Evolutionary conservation across 1,140 invertebrate genomes (phyloP).

Genomic region (Stegodyphus mimosarum): DNA sequence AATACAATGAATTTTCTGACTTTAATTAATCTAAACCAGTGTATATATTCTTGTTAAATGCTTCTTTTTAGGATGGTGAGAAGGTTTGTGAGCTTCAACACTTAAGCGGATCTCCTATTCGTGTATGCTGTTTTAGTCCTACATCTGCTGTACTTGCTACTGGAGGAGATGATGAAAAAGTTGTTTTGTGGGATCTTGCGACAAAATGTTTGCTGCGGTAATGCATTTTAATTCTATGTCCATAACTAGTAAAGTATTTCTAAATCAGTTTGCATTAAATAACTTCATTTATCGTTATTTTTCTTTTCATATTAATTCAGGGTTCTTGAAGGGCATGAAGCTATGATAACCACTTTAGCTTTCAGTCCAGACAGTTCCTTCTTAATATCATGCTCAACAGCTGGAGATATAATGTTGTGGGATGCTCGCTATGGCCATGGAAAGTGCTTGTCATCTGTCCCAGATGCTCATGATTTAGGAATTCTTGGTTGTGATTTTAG

Average conservation of each 20-base stretch:
- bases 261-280: neutral
- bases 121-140: constrained; percentile 77
- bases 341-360: constrained; percentile 71
- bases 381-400: constrained; percentile 76
- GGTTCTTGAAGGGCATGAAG: constrained; percentile 77
- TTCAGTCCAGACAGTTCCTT: constrained; percentile 78
- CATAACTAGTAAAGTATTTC: neutral
- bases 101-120: constrained; percentile 75
- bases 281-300: neutral
- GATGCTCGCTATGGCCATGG: constrained; percentile 70
- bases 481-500: constrained; percentile 77
- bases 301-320: constrained; percentile 66
- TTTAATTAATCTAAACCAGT: too few relatives aligned
- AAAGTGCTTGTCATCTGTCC: constrained; percentile 69
- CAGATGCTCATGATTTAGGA: constrained; percentile 81
- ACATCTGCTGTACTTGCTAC: constrained; percentile 76
- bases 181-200: constrained; percentile 80
- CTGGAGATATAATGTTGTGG: constrained; percentile 77
- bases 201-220: constrained; percentile 75
- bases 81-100: constrained; percentile 76
- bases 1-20: too few relatives aligned
- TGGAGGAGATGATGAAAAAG: constrained; percentile 79
- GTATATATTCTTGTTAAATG: too few relatives aligned
- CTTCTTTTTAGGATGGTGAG: constrained; percentile 71
- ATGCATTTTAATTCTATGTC: neutral